phyloP scores from a whole-genome alignment of 2,113 vertebrate species.

The Laticauda laticaudata region DNA sequence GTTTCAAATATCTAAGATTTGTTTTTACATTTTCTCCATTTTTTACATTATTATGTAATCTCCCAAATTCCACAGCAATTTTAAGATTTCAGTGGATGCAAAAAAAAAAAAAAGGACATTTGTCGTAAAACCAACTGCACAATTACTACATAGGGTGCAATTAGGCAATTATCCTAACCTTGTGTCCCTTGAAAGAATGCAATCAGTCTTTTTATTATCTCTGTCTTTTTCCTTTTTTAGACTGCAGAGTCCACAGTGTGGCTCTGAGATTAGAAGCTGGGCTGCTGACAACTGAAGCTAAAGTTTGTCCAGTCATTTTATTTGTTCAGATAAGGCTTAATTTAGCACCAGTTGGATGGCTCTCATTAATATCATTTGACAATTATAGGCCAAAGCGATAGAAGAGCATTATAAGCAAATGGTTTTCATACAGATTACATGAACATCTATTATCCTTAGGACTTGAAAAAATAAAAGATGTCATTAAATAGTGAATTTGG shows the following conservation, averaged over 20 bases:
- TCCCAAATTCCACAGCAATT: neutral
- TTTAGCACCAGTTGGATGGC: neutral
- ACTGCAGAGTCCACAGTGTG: neutral
- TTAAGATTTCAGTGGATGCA: neutral
- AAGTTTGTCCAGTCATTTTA: neutral
- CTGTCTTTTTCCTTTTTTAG: neutral
- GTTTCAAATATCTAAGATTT: neutral
- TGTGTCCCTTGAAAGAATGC: neutral
- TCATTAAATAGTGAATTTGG: neutral
- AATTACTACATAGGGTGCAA: neutral
- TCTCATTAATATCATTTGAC: neutral
- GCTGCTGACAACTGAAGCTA: neutral
- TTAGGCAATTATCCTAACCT: neutral
- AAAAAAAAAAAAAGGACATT: neutral
- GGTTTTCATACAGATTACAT: neutral
- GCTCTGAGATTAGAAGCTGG: neutral
- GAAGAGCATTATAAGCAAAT: neutral
- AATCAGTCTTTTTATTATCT: neutral
- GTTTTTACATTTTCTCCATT: neutral
- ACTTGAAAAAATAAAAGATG: neutral
- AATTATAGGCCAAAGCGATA: neutral
- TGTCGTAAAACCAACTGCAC: neutral
- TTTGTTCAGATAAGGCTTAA: neutral
- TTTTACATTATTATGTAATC: neutral
- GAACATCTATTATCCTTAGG: neutral